These are phyloP conservation scores for Zosterops lateralis DNA, from an alignment of 2,113 vertebrate genomes.

Conservation along the genomic window DNA sequence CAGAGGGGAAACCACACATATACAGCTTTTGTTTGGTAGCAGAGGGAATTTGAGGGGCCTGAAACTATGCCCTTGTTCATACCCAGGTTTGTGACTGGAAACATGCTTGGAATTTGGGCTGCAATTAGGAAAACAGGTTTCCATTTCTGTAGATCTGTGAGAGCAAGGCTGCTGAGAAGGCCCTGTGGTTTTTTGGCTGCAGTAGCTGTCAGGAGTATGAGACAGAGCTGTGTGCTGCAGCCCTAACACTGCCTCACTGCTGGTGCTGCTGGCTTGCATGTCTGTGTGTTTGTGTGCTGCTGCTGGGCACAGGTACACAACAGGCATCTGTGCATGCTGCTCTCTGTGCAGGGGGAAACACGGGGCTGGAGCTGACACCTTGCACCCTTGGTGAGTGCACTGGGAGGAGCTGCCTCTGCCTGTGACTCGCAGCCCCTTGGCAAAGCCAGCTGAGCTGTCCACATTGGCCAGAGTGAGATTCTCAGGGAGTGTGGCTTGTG, in stretches of 20 bases:
- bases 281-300: constrained; percentile 10
- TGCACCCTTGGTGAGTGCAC: not conserved
- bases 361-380: not conserved
- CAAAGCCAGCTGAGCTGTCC: not conserved
- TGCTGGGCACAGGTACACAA: not conserved
- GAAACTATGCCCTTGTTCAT: not conserved
- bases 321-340: not conserved
- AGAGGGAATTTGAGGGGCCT: not conserved
- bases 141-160: not conserved
- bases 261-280: constrained; percentile 34
- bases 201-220: not conserved
- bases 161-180: not conserved
- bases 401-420: not conserved
- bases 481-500: not conserved
- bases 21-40: not conserved
- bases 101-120: not conserved
- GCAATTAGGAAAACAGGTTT: not conserved
- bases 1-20: not conserved
- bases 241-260: not conserved
- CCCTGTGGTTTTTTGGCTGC: not conserved
- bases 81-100: not conserved
- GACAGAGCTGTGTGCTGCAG: not conserved
- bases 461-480: not conserved
- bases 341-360: not conserved
- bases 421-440: not conserved